Base-by-base conservation (phyloP, 2,113 vertebrate species). In the Megaleporinus macrocephalus region DNA sequence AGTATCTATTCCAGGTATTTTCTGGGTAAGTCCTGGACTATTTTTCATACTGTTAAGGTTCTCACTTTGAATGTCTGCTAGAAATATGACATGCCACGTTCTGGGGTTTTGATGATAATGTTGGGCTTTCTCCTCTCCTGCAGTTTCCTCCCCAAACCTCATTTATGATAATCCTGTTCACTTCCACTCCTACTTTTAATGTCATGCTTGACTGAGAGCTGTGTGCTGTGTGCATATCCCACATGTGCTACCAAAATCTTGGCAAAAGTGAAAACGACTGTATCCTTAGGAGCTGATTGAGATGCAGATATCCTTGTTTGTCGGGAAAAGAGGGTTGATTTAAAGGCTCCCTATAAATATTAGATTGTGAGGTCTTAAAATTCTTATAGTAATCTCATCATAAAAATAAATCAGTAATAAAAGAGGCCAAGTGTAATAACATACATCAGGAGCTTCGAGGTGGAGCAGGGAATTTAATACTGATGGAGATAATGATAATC, bases 71-170 rank as follows among this genome's bases (percentile, higher is more conserved):
- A 29, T 30, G 33, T 15, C 36, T 68, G 27, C 53, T 14, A 70
- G 88, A 79, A 83, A 0, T 65, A 65, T 70, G 24, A 63, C 66
- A 78, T 78, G 81, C 57, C 11, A 18, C 47, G 61, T 80, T 85
- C 83, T 91, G 86, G 73, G 80, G 77, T 90, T 86, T 29, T 86
- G 83, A 86, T 83, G 85, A 91, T 90, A 90, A 88, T 30, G 63
- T 9, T 69, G 70, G 82, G 76, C 62, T 69, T 47, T 26, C 29
- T 57, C 65, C 61, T 87, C 22, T 36, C 55, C 87, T 83, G 73
- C 83, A 75, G 57, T 59, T 86, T 84, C 79, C 85, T 89, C 82
- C 80, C 86, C 4, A 61, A 86, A 79, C 84, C 81, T 85, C 9
- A 82, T 83, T 88, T 83, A 88, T 89, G 85, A 81, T 88, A 87